phyloP scores from a whole-genome alignment of 1,140 invertebrate genomes.

The Littorina saxatilis region DNA sequence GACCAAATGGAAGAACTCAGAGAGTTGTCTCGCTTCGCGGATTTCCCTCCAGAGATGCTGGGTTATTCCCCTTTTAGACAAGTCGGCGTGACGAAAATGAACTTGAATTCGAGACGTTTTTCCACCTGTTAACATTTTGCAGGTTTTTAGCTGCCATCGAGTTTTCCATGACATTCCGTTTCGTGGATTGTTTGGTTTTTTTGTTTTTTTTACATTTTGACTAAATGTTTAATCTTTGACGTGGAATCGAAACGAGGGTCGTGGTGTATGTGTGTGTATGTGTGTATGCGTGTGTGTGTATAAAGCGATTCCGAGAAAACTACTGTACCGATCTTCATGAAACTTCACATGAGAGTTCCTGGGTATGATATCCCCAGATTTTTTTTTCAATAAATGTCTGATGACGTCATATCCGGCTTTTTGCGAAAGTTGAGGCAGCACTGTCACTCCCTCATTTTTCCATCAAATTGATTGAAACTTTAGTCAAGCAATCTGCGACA shows the following conservation, averaged over 20 bases:
- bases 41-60: slow-evolving; percentile 50
- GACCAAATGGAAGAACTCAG: slow-evolving; percentile 63
- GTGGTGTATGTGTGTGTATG: neutral
- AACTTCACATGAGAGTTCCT: neutral
- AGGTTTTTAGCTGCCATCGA: neutral
- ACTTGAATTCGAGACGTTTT: slow-evolving; percentile 64
- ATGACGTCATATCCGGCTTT: too few species aligned
- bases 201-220: neutral
- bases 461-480: too few species aligned
- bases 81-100: slow-evolving; percentile 67
- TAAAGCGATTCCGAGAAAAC: too few species aligned
- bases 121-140: slow-evolving; percentile 62
- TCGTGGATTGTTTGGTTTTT: neutral
- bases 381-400: neutral
- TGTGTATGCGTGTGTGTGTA: too few species aligned
- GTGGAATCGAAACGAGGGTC: neutral
- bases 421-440: too few species aligned
- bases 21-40: slow-evolving; percentile 59
- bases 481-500: too few species aligned
- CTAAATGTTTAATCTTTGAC: too few species aligned
- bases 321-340: too few species aligned
- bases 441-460: too few species aligned
- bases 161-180: neutral
- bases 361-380: too few species aligned
- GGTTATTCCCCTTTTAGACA: slow-evolving; percentile 48